phyloP scores from a whole-genome alignment of 2,888 invertebrate species.

The Epiblema foenella region DNA sequence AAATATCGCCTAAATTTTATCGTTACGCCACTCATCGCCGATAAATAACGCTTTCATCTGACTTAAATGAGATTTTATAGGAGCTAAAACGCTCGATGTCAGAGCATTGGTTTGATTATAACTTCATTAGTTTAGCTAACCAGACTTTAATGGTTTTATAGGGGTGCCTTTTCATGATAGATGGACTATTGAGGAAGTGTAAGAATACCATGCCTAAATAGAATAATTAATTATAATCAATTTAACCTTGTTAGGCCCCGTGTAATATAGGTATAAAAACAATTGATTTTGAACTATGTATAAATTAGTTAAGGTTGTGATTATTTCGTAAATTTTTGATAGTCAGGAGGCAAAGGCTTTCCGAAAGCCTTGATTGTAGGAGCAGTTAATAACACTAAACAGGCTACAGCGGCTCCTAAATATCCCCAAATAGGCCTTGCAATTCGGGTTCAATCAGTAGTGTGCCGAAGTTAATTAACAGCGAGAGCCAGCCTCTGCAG shows the following conservation, averaged over 20 bases:
- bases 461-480: slow-evolving; percentile 35
- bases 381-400: slow-evolving; percentile 21
- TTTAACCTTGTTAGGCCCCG: too few relatives aligned
- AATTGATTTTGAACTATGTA: too few relatives aligned
- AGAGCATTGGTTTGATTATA: slow-evolving; percentile 52
- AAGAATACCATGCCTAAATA: background rate
- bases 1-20: slow-evolving; percentile 35
- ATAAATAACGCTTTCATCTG: slow-evolving; percentile 53
- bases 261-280: too few relatives aligned
- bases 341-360: too few relatives aligned
- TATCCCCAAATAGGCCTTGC: slow-evolving; percentile 30
- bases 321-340: too few relatives aligned
- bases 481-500: slow-evolving; percentile 22
- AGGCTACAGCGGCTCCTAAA: slow-evolving; percentile 16
- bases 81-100: slow-evolving; percentile 49
- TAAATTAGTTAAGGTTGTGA: too few relatives aligned
- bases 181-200: slow-evolving; percentile 18
- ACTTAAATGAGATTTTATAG: slow-evolving; percentile 49
- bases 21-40: slow-evolving; percentile 29
- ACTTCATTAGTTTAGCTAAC: slow-evolving; percentile 49
- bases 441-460: slow-evolving; percentile 24
- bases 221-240: background rate
- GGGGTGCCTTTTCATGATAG: slow-evolving; percentile 24
- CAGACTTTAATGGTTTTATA: slow-evolving; percentile 41
- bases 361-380: background rate